Evolutionary conservation across 2,888 invertebrate genomes (phyloP), one percentile per base, ranked within the genome.

Genomic region (Epinotia nisella): DNA sequence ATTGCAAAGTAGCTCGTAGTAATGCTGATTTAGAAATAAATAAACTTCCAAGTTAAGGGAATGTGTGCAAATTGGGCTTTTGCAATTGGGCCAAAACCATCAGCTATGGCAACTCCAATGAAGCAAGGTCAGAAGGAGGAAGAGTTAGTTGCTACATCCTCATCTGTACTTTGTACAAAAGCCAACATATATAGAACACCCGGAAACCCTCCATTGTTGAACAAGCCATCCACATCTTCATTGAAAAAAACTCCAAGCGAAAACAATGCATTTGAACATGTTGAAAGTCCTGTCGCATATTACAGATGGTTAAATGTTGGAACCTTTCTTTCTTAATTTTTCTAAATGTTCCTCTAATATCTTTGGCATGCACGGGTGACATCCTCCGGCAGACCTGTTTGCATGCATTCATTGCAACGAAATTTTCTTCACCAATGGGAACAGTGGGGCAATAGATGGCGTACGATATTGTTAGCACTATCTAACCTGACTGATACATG

Each of bases 261-360:
- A 79, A 76, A 75, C 60, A 85, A 85, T 76, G 78, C 78, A 45
- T 91, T 86, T 77, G 81, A 88, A 73, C 86, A 92, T 73, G 87
- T 92, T 49, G 78, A 80, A 35, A 92, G 92, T 80, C 92, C 92
- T 59, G 84, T 92, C 49, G 91, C 91, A 56, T 83, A 86, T 66
- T 92, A 92, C 60, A 92, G n/a, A n/a, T n/a, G n/a, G n/a, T n/a
- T n/a, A n/a, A n/a, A n/a, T n/a, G n/a, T n/a, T n/a, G n/a, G n/a
- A n/a, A n/a, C n/a, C n/a, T n/a, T n/a, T n/a, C n/a, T n/a, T n/a
- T n/a, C n/a, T n/a, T n/a, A n/a, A n/a, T n/a, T n/a, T n/a, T n/a
- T n/a, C n/a, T n/a, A n/a, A n/a, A n/a, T n/a, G n/a, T n/a, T n/a
- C n/a, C n/a, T n/a, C n/a, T n/a, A n/a, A n/a, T n/a, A n/a, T n/a